Evolutionary conservation across 2,888 invertebrate genomes (phyloP).

Genomic region (Hipparchia sbordonii): DNA sequence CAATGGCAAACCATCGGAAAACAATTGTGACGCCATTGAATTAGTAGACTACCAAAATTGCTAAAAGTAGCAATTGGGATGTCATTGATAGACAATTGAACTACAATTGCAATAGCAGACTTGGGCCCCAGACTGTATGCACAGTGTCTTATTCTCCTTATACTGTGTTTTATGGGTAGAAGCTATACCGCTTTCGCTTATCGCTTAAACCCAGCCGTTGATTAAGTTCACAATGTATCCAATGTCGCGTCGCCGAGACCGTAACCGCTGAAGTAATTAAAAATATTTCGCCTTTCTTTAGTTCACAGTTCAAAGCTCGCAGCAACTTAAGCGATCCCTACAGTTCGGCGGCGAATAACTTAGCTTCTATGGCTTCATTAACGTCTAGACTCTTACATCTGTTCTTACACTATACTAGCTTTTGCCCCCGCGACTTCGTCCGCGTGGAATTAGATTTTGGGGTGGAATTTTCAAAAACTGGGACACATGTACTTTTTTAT

Average conservation of each 20-base stretch:
- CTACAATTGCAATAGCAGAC: too few relatives aligned
- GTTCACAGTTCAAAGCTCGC: not conserved
- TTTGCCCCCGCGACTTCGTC: too few relatives aligned
- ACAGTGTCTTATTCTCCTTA: too few relatives aligned
- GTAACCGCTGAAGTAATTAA: conserved; percentile 23
- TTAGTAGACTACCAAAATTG: too few relatives aligned
- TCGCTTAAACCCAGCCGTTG: not conserved
- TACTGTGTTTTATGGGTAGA: not conserved
- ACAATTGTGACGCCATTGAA: too few relatives aligned
- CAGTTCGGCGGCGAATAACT: not conserved
- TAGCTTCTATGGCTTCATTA: not conserved
- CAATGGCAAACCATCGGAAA: too few relatives aligned
- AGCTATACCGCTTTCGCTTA: not conserved
- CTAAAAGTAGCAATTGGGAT: too few relatives aligned
- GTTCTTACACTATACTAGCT: not conserved
- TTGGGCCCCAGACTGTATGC: too few relatives aligned
- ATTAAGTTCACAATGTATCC: conserved; percentile 10
- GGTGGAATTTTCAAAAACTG: too few relatives aligned
- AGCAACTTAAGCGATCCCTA: not conserved
- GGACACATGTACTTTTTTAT: too few relatives aligned
- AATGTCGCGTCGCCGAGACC: conserved; percentile 1
- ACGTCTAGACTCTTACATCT: not conserved
- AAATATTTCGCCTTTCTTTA: conserved; percentile 21
- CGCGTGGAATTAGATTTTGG: too few relatives aligned
- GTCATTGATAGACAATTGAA: too few relatives aligned